Evolutionary conservation across 2,797 vertebrate species (phyloP).

Genomic region (Pteronotus mesoamericanus): DNA sequence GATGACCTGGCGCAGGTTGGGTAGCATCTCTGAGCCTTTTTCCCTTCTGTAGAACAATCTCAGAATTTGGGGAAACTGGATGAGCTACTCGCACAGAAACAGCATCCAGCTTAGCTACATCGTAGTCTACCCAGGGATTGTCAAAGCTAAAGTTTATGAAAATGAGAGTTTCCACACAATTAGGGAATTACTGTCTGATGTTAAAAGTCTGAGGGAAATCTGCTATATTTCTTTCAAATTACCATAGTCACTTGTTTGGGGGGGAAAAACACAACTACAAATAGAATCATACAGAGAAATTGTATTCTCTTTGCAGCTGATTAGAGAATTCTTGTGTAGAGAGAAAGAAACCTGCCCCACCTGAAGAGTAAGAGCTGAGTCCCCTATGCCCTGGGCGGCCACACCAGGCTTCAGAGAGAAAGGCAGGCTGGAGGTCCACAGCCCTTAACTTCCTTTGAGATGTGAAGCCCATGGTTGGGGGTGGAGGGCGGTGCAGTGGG

Average conservation of each 20-base stretch:
- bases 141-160: not conserved
- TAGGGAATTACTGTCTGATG: not conserved
- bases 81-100: not conserved
- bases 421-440: not conserved
- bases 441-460: not conserved
- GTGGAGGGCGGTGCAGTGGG: not conserved
- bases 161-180: not conserved
- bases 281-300: not conserved
- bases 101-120: not conserved
- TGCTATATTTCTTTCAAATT: not conserved
- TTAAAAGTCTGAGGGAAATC: not conserved
- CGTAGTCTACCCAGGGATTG: not conserved
- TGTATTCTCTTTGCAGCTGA: not conserved
- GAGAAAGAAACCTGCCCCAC: not conserved
- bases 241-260: not conserved
- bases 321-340: not conserved
- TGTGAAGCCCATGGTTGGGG: rapidly evolving
- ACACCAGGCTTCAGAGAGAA: not conserved
- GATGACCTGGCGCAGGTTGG: not conserved
- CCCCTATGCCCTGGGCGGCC: not conserved
- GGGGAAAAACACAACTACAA: not conserved
- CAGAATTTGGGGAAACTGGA: not conserved
- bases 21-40: not conserved
- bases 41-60: not conserved
- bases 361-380: not conserved